Evolutionary conservation across 2,113 vertebrate genomes (phyloP), one percentile per base, ranked within the genome.

Genomic region (Lampris incognitus): DNA sequence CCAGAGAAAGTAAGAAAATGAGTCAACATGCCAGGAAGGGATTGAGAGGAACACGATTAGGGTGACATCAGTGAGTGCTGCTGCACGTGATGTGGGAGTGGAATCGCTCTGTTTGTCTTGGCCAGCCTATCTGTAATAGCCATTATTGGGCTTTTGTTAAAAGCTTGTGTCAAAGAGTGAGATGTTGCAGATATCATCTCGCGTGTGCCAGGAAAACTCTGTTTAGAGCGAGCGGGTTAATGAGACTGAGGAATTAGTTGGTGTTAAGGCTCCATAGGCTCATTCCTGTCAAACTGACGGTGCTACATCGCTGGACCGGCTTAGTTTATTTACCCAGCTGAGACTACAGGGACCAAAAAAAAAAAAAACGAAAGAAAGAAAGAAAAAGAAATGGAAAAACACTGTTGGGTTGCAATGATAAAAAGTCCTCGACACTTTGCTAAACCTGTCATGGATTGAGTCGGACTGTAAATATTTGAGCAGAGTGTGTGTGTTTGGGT

Each of bases 401-500:
- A 71, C 61, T 7, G 54, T 0, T 1, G 36, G 37, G 57, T 36
- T 44, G 67, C 46, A 7, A 51, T 85, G 66, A 46, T 83, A 66
- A 82, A 81, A 77, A 71, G 66, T 58, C 66, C 11, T 1, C 39
- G 5, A 11, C 67, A 55, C 70, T 78, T 66, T 54, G 59, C 64
- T 3, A 51, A 46, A 60, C 24, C 57, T 6, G 41, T 69, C 44
- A 3, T 64, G 69, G 66, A 65, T 74, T 68, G 70, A 87, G 79
- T 71, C 52, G 46, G 37, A 72, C 60, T 89, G 83, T 86, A 87
- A 89, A 88, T 90, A 91, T 88, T 63, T 86, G 82, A 84, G 78
- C 36, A 54, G 61, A 36, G 66, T 44, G 62, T 62, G 40, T 11
- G 3, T 73, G 76, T 76, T 74, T 69, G 49, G 4, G 4, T 49